A percentile compares a stretch with the other conserved stretches of the same genome.
phyloP scores from a whole-genome alignment of 2,113 vertebrate species.

The Ranitomeya imitator region DNA sequence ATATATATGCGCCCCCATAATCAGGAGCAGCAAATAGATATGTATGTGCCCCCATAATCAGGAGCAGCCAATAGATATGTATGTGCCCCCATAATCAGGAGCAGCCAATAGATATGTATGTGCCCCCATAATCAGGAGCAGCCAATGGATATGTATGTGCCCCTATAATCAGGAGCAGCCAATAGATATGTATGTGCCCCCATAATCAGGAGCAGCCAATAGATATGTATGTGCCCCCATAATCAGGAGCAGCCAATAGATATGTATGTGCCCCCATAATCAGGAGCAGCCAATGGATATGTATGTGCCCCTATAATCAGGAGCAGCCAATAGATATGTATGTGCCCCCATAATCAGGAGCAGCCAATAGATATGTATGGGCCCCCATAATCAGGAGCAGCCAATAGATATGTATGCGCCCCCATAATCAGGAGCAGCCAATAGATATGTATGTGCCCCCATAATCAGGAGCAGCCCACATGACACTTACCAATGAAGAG shows the following conservation, averaged over 20 bases:
- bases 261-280: background rate
- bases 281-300: background rate
- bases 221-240: background rate
- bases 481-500: conserved; percentile 89
- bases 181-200: too few relatives aligned
- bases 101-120: too few relatives aligned
- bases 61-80: background rate
- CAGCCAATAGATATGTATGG: too few relatives aligned
- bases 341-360: background rate
- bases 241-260: too few relatives aligned
- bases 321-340: background rate
- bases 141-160: background rate
- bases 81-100: background rate
- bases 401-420: background rate
- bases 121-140: background rate
- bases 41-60: background rate
- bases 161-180: background rate
- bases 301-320: background rate
- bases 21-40: too few relatives aligned
- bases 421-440: background rate
- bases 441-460: background rate
- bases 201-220: background rate
- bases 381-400: background rate
- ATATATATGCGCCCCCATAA: too few relatives aligned
- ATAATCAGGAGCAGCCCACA: background rate